Evolutionary conservation across 2,797 vertebrate genomes (phyloP).

Genomic region (Rousettus madagascariensis): DNA sequence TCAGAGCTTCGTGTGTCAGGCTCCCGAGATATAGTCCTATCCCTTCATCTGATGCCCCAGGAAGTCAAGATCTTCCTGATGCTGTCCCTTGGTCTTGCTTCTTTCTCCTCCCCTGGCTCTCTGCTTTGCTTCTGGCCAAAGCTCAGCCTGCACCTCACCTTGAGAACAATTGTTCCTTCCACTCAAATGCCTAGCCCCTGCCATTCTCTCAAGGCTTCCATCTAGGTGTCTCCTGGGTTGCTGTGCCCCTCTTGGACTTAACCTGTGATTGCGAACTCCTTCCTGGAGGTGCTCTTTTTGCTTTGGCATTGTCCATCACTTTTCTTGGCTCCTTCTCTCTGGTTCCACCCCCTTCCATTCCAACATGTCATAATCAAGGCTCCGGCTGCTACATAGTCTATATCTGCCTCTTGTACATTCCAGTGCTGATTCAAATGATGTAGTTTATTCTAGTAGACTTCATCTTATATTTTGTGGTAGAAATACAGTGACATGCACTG

Average conservation of each 20-base stretch:
- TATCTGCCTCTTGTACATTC: background rate
- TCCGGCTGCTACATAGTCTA: background rate
- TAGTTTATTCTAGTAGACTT: background rate
- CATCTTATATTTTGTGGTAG: background rate
- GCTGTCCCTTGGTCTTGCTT: background rate
- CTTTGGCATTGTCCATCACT: background rate
- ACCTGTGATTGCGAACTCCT: background rate
- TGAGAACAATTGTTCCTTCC: background rate
- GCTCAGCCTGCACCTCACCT: background rate
- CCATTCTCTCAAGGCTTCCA: too few relatives aligned
- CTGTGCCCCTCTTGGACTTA: background rate
- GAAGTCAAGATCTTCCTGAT: background rate
- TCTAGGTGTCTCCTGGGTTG: background rate
- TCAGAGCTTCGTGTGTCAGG: background rate
- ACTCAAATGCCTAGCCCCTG: accelerated
- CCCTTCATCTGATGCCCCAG: background rate
- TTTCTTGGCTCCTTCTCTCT: background rate
- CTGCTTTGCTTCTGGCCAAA: background rate
- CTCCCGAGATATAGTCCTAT: background rate
- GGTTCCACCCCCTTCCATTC: background rate
- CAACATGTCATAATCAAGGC: background rate
- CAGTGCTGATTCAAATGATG: background rate
- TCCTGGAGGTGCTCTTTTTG: background rate
- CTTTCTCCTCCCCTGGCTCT: too few relatives aligned
- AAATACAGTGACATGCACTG: background rate